Base-by-base conservation (phyloP, 1,140 invertebrate genomes). In the Tyrophagus putrescentiae region DNA sequence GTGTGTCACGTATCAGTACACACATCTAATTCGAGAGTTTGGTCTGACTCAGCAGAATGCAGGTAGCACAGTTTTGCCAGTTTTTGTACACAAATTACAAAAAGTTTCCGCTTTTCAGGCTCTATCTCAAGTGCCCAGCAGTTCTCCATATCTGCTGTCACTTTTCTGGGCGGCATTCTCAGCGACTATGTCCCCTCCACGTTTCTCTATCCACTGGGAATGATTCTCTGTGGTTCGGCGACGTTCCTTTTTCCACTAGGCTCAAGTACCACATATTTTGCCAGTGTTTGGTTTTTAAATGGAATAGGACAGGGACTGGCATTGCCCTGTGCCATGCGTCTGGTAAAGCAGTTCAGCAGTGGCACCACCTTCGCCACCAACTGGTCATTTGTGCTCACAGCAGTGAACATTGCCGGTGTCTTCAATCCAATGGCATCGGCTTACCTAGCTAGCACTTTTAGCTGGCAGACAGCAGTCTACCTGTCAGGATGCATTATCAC, bases 371-470 rank as follows among this genome's bases (percentile, higher is more conserved):
- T 59, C 32, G 57, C 36, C 9, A 45, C 57, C 25, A 59, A 59
- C n/a, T 59, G 57, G 57, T 42, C 57, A n/a, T 29, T 59, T 42
- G 39, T 59, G 7, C 21, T 59, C 16, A 45, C 39, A 1, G 34
- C 57, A 1, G 41, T 59, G 9, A 59, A 59, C 27, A 29, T 59
- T 21, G 34, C 57, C 11, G 36, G 41, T 9, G 23, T 59, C 7
- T 11, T 45, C 25, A 59, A 18, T 45, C 36, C 57, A 44, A 28
- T 50, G 29, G 5, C 28, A 21, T 42, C 57, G 9, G 33, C 39
- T 5, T 42, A 23, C 34, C 25, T 59, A 4, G 25, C 39, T 6
- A 16, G 32, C 32, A 21, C 7, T 11, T 59, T 42, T 7, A 23
- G 23, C 34, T 59, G 57, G 57, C 29, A 18, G 21, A 18, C 34